Conservation (phyloP, 1,140 invertebrate genomes). For the Sminthurides bifidus region DNA sequence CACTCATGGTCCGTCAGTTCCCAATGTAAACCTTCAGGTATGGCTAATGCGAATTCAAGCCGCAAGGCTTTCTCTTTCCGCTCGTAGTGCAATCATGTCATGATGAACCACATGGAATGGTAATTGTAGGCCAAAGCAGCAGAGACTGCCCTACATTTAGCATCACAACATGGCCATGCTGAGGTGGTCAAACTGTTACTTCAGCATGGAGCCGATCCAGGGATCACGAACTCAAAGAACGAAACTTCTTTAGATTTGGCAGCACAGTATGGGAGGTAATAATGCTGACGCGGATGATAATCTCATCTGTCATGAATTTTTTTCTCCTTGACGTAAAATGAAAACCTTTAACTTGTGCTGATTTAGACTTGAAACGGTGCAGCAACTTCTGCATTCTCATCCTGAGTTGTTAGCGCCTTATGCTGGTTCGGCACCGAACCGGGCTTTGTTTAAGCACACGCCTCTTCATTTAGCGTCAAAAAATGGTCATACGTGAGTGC, state of each 20-base stretch:
- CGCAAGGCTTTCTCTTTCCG: no score
- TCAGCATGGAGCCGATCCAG: conserved; percentile 75
- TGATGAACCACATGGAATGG: no score
- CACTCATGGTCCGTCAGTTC: conserved; percentile 57
- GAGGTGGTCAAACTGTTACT: conserved; percentile 76
- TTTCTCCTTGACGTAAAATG: no score
- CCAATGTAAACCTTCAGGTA: conserved; percentile 70
- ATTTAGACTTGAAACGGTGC: conserved; percentile 69
- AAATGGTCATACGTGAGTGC: conserved; percentile 73
- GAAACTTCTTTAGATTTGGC: conserved; percentile 90
- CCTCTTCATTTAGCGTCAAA: conserved; percentile 86
- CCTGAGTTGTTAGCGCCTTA: conserved; percentile 62
- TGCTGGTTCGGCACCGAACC: conserved; percentile 34
- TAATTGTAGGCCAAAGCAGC: no score
- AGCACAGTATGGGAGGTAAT: conserved; percentile 72
- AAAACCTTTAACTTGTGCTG: no score
- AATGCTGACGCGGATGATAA: neutral
- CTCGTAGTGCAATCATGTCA: no score
- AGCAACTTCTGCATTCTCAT: conserved; percentile 66
- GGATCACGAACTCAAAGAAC: conserved; percentile 71
- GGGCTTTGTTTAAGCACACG: conserved; percentile 58
- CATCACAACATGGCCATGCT: conserved; percentile 86
- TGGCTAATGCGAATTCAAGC: no score
- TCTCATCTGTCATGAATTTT: conserved; percentile 5
- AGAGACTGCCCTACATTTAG: conserved; percentile 89